A percentile compares a stretch with the other conserved stretches of the same genome.
Conservation (phyloP, 2,113 vertebrate species). For the Morone saxatilis region DNA sequence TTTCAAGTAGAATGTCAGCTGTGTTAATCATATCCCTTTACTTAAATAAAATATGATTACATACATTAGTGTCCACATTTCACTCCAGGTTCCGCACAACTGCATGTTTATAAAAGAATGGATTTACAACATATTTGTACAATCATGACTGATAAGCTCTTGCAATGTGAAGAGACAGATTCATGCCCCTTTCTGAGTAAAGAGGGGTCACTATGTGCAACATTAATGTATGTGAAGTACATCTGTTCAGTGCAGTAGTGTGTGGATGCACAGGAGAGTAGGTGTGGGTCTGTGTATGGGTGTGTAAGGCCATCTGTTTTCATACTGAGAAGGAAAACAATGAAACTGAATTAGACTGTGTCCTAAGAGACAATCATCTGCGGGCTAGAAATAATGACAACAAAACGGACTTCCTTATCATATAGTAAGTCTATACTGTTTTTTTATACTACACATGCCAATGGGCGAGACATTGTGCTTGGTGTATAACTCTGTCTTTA, state of each 20-base stretch:
- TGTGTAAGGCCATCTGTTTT: slow-evolving; percentile 63
- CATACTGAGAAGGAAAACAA: slow-evolving; percentile 57
- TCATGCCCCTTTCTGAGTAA: background rate
- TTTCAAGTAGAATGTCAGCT: background rate
- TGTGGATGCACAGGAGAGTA: slow-evolving; percentile 30
- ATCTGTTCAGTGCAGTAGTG: background rate
- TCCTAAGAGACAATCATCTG: slow-evolving; percentile 40
- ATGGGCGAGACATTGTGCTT: slow-evolving; percentile 8
- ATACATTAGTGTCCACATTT: background rate
- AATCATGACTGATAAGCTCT: background rate
- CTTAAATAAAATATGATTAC: background rate
- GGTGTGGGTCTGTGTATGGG: slow-evolving; percentile 28
- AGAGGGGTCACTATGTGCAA: slow-evolving; percentile 5
- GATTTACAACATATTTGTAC: background rate
- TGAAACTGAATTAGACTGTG: slow-evolving; percentile 48
- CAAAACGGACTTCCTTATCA: slow-evolving; percentile 51
- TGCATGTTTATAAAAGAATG: background rate
- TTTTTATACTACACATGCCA: background rate
- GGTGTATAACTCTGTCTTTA: slow-evolving; percentile 11
- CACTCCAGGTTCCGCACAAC: background rate
- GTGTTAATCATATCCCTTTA: background rate
- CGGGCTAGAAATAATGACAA: slow-evolving; percentile 35
- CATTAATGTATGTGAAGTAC: background rate
- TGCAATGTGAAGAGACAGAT: background rate
- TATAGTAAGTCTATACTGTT: slow-evolving; percentile 22